phyloP scores from a whole-genome alignment of 2,888 invertebrate species.

The Parnassius apollo region DNA sequence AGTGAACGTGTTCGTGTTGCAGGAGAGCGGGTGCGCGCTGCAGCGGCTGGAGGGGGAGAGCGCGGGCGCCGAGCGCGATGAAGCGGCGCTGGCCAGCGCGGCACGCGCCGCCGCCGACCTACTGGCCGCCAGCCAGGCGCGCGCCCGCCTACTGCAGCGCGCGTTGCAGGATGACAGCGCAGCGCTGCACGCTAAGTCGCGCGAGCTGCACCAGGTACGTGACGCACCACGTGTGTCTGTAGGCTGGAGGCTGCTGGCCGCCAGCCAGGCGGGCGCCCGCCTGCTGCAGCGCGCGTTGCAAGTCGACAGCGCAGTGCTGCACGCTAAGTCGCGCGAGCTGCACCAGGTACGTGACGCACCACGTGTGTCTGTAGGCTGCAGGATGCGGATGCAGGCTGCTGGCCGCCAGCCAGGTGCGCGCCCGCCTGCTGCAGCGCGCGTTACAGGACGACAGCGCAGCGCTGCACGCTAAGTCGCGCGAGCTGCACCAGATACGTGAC shows the following conservation, averaged over 20 bases:
- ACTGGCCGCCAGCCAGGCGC: slow-evolving; percentile 54
- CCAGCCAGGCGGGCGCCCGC: too few species aligned
- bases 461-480: slow-evolving; percentile 74
- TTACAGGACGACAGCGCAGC: slow-evolving; percentile 85
- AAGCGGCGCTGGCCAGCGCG: slow-evolving; percentile 73
- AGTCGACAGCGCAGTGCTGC: too few species aligned
- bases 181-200: slow-evolving; percentile 74
- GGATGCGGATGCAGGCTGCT: slow-evolving; percentile 62
- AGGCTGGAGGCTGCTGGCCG: too few species aligned
- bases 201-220: slow-evolving; percentile 77
- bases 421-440: slow-evolving; percentile 84
- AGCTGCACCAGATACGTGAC: slow-evolving; percentile 72
- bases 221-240: neutral
- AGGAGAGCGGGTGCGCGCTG: slow-evolving; percentile 86
- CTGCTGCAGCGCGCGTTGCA: too few species aligned
- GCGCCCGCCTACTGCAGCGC: slow-evolving; percentile 84
- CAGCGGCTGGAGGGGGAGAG: slow-evolving; percentile 85
- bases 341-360: too few species aligned
- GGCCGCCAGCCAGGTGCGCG: slow-evolving; percentile 80
- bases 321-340: too few species aligned
- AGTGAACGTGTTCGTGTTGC: slow-evolving; percentile 15
- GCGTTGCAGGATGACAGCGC: slow-evolving; percentile 85
- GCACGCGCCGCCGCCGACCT: slow-evolving; percentile 58
- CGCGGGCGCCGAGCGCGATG: slow-evolving; percentile 84
- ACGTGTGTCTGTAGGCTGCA: slow-evolving; percentile 32